These are phyloP conservation scores for Apeira syringaria DNA, from an alignment of 2,888 invertebrate species.

Conservation along the genomic window DNA sequence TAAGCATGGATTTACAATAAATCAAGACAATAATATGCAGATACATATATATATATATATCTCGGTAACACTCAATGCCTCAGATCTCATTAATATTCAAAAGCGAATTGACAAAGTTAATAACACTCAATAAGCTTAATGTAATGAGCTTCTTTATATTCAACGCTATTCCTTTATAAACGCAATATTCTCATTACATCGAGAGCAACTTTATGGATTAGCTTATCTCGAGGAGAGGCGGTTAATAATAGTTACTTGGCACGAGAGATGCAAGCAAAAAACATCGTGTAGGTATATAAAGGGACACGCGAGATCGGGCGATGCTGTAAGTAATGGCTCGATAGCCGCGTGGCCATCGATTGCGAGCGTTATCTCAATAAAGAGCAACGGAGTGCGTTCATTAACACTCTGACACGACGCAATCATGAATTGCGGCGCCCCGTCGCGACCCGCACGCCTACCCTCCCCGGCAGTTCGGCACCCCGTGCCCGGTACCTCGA, in stretches of 20 bases:
- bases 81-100: slow-evolving; percentile 34
- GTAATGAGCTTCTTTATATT: slow-evolving; percentile 44
- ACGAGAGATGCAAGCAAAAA: slow-evolving; percentile 66
- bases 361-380: slow-evolving; percentile 81
- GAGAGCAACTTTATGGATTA: slow-evolving; percentile 60
- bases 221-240: slow-evolving; percentile 54
- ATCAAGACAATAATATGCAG: slow-evolving; percentile 26
- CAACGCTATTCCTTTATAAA: slow-evolving; percentile 37
- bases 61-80: slow-evolving; percentile 26
- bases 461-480: slow-evolving; percentile 49
- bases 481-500: slow-evolving; percentile 47
- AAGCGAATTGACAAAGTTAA: slow-evolving; percentile 41
- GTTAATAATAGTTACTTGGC: slow-evolving; percentile 70
- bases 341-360: slow-evolving; percentile 61
- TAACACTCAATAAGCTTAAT: slow-evolving; percentile 43
- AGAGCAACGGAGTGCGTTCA: slow-evolving; percentile 81
- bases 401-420: slow-evolving; percentile 80
- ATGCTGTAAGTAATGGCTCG: slow-evolving; percentile 71
- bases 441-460: slow-evolving; percentile 74
- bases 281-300: slow-evolving; percentile 52
- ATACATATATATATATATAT: too few species aligned
- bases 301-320: slow-evolving; percentile 71
- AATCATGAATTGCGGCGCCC: slow-evolving; percentile 82
- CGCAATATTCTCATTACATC: slow-evolving; percentile 51
- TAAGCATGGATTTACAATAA: slow-evolving; percentile 18